A percentile compares a stretch with the other conserved stretches of the same genome.
phyloP scores from a whole-genome alignment of 2,797 vertebrate genomes.

The Crenichthys baileyi region DNA sequence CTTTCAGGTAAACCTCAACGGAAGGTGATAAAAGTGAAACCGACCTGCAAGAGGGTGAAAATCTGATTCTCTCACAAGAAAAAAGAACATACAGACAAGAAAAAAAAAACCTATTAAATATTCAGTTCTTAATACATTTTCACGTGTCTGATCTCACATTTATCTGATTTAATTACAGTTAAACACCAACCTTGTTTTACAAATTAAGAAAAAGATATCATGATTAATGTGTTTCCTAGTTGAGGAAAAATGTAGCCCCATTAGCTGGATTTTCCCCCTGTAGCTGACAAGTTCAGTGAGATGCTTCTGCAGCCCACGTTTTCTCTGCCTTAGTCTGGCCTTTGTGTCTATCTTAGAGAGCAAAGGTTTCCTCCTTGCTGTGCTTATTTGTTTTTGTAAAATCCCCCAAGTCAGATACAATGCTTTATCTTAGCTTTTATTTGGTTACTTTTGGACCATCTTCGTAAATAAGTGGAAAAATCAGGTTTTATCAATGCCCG shows the following conservation, averaged over 20 bases:
- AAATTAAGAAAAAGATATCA: no score
- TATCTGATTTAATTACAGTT: no score
- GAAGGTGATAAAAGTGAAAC: background rate
- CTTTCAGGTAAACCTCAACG: background rate
- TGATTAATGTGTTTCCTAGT: background rate
- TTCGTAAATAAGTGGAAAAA: no score
- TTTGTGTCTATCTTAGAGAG: no score
- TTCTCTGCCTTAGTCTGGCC: no score
- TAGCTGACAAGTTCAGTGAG: background rate
- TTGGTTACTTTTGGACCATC: background rate
- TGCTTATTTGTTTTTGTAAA: constrained; percentile 1
- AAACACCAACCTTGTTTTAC: no score
- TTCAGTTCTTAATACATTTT: background rate
- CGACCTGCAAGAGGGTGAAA: background rate
- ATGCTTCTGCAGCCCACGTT: background rate
- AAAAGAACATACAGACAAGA: background rate
- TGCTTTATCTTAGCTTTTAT: background rate
- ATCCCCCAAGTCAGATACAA: background rate
- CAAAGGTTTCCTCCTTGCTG: no score
- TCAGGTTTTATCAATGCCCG: no score
- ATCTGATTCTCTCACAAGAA: background rate
- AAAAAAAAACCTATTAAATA: background rate
- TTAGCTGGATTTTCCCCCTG: background rate
- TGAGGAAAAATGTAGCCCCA: background rate
- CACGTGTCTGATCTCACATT: no score